phyloP scores from a whole-genome alignment of 2,113 vertebrate species.

The Geococcyx californianus region DNA sequence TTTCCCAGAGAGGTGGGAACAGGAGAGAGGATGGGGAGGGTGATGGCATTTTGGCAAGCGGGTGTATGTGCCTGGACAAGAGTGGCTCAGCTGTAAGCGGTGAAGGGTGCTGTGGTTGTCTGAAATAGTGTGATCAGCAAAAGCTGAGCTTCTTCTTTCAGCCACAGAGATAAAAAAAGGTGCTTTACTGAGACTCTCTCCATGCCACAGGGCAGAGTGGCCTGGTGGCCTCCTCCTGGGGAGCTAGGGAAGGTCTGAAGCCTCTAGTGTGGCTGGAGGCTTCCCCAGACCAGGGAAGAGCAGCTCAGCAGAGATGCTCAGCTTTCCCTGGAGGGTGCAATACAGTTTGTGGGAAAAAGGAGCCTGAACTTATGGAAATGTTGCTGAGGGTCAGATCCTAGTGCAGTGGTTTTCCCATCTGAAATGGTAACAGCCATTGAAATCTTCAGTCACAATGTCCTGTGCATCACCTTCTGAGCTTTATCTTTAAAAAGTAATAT shows the following conservation, averaged over 20 bases:
- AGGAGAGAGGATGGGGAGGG: neutral
- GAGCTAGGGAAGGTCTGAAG: neutral
- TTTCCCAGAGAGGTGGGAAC: neutral
- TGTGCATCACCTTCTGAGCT: neutral
- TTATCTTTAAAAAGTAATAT: neutral
- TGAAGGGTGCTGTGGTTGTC: neutral
- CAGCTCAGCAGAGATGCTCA: neutral
- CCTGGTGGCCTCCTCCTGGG: neutral
- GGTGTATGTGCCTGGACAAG: neutral
- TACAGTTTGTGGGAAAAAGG: neutral
- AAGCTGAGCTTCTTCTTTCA: conserved; percentile 5
- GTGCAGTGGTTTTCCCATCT: neutral
- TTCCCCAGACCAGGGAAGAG: neutral
- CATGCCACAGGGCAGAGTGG: neutral
- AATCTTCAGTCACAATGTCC: neutral
- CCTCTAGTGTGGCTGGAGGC: neutral
- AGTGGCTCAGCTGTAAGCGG: neutral
- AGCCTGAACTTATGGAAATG: neutral
- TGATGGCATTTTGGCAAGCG: neutral
- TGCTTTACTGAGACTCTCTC: neutral
- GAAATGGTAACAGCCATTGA: neutral
- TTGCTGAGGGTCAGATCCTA: neutral
- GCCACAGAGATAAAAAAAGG: neutral
- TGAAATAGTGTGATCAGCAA: neutral
- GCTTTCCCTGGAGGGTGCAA: neutral